Evolutionary conservation across 2,888 invertebrate species (phyloP), one percentile per base, ranked within the genome.

Genomic region (Polyploca ridens): DNA sequence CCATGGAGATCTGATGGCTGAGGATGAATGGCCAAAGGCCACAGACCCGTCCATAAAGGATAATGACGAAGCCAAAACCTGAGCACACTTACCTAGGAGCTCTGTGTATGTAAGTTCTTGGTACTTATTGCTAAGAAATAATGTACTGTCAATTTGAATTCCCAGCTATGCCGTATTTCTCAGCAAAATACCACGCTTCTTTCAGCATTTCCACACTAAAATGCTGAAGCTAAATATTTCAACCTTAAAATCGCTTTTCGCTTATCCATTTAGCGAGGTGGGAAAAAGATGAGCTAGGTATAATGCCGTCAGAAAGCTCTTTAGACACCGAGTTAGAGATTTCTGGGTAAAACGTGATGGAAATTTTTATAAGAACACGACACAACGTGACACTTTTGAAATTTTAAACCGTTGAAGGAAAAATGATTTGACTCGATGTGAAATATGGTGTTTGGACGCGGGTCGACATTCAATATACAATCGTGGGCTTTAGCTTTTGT

Each of bases 261-360:
- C 67, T 69, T 59, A 5, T 63, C n/a, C 16, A 62, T 73, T 74
- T 16, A 5, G 59, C 71, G 69, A 68, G 54, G 14, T 57, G 33
- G 63, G 60, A 70, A 75, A 81, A 78, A 79, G 79, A 81, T 76
- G 77, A 78, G 76, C 78, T 76, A 72, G 70, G 68, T 81, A 78
- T 77, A 77, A 77, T 71, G 69, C 72, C 71, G 73, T 71, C 79
- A 77, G 74, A 82, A 83, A 81, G 79, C 81, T 84, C 79, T 81
- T 81, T 79, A 81, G 77, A 78, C 82, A 77, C 73, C 73, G 73
- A 74, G 76, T 79, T 76, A 75, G 73, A 83, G 79, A 84, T 81
- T 81, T 82, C 77, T 76, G 67, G 67, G 69, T 58, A 67, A 68
- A 62, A 80, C 83, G 82, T 84, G 84, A 77, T 67, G 63, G 71